phyloP scores from a whole-genome alignment of 2,113 vertebrate genomes.

The Otocyon megalotis region DNA sequence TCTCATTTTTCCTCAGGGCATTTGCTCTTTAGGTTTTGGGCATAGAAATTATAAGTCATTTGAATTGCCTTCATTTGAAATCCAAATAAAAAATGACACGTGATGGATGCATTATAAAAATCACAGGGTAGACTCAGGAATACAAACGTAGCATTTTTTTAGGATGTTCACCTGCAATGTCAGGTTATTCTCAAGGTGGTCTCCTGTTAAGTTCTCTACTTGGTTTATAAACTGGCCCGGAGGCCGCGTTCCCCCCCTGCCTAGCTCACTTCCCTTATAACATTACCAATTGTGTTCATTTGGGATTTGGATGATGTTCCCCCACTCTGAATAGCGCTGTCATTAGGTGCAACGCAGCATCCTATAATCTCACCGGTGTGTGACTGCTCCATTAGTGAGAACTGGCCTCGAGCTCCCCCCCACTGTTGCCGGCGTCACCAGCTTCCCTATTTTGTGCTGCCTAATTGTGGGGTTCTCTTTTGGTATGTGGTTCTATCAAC shows the following conservation, averaged over 20 bases:
- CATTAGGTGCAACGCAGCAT: background rate
- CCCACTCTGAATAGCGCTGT: background rate
- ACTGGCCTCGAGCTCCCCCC: background rate
- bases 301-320: background rate
- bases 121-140: background rate
- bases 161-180: background rate
- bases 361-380: background rate
- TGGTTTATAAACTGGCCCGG: background rate
- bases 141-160: constrained; percentile 30
- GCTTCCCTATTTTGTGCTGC: background rate
- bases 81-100: background rate
- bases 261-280: background rate
- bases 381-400: background rate
- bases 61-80: constrained; percentile 58
- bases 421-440: background rate
- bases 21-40: background rate
- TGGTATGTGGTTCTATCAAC: background rate
- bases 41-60: background rate
- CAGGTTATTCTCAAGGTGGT: background rate
- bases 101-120: background rate
- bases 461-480: background rate
- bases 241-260: background rate
- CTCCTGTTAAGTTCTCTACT: background rate
- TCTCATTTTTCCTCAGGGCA: constrained; percentile 24
- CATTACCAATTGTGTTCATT: background rate